Percentiles rank a stretch among this genome's conserved stretches.
phyloP scores from a whole-genome alignment of 2,113 vertebrate genomes.

The Vombatus ursinus region DNA sequence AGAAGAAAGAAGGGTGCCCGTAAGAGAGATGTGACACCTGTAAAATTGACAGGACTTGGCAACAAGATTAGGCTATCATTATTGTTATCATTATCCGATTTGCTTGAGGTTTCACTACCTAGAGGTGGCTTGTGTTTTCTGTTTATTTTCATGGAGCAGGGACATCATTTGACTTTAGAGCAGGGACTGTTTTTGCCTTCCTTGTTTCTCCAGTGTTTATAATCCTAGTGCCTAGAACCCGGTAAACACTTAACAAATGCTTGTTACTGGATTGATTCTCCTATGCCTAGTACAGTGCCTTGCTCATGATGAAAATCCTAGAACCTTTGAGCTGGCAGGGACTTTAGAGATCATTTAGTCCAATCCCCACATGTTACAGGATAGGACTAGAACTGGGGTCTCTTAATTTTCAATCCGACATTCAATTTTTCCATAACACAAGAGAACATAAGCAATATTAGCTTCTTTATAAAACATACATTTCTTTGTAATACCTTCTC shows the following conservation, averaged over 20 bases:
- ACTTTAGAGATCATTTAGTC: background rate
- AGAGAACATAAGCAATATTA: background rate
- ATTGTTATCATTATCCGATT: background rate
- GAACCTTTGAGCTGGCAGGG: background rate
- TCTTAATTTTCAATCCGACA: background rate
- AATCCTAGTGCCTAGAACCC: too few species aligned
- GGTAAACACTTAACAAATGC: background rate
- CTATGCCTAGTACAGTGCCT: background rate
- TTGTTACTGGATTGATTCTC: background rate
- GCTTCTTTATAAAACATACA: background rate
- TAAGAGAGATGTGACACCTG: background rate
- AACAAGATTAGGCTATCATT: background rate
- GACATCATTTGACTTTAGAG: too few species aligned
- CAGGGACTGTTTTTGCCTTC: background rate
- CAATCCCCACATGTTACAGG: background rate
- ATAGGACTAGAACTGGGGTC: background rate
- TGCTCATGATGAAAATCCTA: background rate
- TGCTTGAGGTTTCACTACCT: background rate
- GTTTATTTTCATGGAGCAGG: background rate
- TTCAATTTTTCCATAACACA: background rate
- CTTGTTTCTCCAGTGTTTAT: background rate
- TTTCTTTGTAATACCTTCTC: slow-evolving; percentile 32
- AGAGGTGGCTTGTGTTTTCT: background rate
- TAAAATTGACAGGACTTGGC: background rate
- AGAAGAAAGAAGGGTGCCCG: background rate